Base-by-base conservation (phyloP, 2,113 vertebrate genomes). In the Caretta caretta region DNA sequence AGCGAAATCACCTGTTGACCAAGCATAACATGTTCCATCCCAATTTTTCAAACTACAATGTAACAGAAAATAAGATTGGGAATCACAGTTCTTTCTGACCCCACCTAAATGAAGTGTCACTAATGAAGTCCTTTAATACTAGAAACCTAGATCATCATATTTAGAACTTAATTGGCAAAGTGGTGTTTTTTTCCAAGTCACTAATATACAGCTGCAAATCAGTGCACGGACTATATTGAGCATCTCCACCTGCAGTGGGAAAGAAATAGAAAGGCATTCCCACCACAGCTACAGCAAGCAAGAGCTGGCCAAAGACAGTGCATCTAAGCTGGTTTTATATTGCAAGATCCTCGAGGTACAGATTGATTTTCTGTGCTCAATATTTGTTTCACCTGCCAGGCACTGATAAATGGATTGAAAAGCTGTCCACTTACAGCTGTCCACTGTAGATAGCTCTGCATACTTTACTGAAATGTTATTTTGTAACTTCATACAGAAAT, bases 311-410 rank as follows among this genome's bases (percentile, higher is more conserved):
- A 76, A 16, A 86, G 3, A n/a, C 13, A 62, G 0, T 19, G 5
- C 46, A 96, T 94, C 88, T 83, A 96, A 96, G 56, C 19, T 78
- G 48, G 69, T 56, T 88, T 80, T n/a, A 85, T 6, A 7, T 49
- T 65, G 42, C 53, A 31, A 91, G 56, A 87, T 57, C 48, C 54
- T 65, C 38, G 10, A 48, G 53, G 53, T 48, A 38, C 79, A 89
- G 5, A 92, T 8, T 86, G 83, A 83, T 94, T 89, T 92, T 49
- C 35, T 49, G 16, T 80, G n/a, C 54, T 83, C 22, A 62, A 94
- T 82, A 90, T 89, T 94, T 93, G 92, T n/a, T 80, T 83, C 51
- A 75, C 81, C 25, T 80, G 48, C 72, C 17, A 86, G 0, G 10
- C 87, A 87, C 84, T 54, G 35, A 82, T 88, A 83, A 88, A 88